Evolutionary conservation across 2,888 invertebrate species (phyloP), one percentile per base, ranked within the genome.

Genomic region (Entomobrya proxima): DNA sequence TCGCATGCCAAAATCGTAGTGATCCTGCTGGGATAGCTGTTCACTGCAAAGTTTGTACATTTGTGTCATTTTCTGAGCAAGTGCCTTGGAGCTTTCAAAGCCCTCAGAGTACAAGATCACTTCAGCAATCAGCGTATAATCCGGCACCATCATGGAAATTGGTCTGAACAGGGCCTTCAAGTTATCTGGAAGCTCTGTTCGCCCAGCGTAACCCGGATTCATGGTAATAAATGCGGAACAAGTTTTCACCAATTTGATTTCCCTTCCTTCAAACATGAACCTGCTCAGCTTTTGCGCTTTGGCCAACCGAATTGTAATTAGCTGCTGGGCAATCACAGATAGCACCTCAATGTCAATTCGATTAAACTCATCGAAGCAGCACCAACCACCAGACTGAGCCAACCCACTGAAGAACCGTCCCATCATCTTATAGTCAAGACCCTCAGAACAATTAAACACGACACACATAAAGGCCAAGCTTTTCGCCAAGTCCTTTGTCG

Each of bases 81-180:
- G 93, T 13, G 93, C 89, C 90, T 95, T 94, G 11, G 96, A 96
- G 89, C 95, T 95, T 74, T 94, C 94, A 91, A 97, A 97, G 0
- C 97, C 97, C 92, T 97, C 97, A 32, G 96, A 96, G 92, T 97
- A 97, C 3, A 98, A 93, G 24, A 95, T 95, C 91, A 97, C 97
- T 92, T 98, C 97, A 0, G 97, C 96, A 88, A 98, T 97, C 89
- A 96, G 95, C 64, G 95, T 94, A 72, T 95, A 96, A 91, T 98
- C 97, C 0, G 98, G 97, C 0, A 96, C 95, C 92, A 97, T 96
- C 97, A 98, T 97, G 0, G 97, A 95, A 88, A 98, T 97, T 0
- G 97, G 97, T n/a, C 97, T 93, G 92, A 98, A 98, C 97, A 97
- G 96, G 0, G 97, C 96, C 92, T 97, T 97, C 88, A 97, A 92